Conservation (phyloP, 2,797 vertebrate species). For the Harpagifer antarcticus region DNA sequence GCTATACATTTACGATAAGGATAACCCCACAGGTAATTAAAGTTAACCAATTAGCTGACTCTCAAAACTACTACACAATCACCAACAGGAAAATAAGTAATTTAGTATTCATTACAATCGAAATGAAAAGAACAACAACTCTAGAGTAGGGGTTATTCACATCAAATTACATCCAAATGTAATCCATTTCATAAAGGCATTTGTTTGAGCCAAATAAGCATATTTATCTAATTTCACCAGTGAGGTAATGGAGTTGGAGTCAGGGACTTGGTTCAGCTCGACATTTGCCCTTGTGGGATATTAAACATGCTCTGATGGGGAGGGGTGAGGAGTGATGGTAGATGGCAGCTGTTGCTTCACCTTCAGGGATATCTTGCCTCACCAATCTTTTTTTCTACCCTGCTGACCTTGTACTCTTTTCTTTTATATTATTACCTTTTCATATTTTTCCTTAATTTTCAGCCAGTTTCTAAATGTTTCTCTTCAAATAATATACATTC, state of each 20-base stretch:
- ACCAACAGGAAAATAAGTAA: slow-evolving; percentile 1
- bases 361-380: slow-evolving; percentile 39
- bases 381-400: neutral
- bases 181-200: slow-evolving; percentile 9
- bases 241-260: slow-evolving; percentile 57
- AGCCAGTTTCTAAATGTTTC: neutral
- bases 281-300: slow-evolving; percentile 64
- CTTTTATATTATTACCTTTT: neutral
- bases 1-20: slow-evolving; percentile 31
- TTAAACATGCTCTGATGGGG: slow-evolving; percentile 57
- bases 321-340: slow-evolving; percentile 62
- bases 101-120: neutral
- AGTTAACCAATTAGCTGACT: slow-evolving; percentile 11
- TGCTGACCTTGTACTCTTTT: neutral
- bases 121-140: slow-evolving; percentile 1
- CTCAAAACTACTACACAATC: neutral
- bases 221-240: slow-evolving; percentile 54
- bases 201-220: slow-evolving; percentile 11
- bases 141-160: neutral
- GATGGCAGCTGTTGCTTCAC: slow-evolving; percentile 69
- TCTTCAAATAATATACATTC: neutral
- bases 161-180: neutral
- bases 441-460: neutral
- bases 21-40: slow-evolving; percentile 33
- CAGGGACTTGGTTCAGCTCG: slow-evolving; percentile 39